phyloP scores from a whole-genome alignment of 1,140 invertebrate species.

The Panagrolaimus sp. region DNA sequence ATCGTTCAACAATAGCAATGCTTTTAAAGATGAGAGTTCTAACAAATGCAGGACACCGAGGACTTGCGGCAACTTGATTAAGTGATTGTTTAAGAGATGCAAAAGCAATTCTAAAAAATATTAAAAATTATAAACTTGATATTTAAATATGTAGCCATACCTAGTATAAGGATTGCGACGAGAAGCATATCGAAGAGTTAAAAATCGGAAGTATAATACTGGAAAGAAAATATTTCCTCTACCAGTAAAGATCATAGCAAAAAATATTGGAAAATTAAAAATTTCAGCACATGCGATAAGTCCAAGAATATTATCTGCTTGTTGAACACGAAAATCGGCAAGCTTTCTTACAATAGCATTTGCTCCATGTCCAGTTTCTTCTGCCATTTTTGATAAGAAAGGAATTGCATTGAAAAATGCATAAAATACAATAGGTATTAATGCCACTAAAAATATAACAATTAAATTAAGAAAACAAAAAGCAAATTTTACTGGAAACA shows the following conservation, averaged over 20 bases:
- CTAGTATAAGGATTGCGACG: conserved; percentile 84
- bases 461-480: conserved; percentile 14
- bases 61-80: conserved; percentile 24
- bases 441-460: conserved; percentile 31
- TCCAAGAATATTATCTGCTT: conserved; percentile 70
- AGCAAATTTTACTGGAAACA: conserved; percentile 63
- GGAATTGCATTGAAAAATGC: conserved; percentile 22
- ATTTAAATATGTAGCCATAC: conserved; percentile 46
- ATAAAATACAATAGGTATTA: conserved; percentile 35
- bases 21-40: conserved; percentile 27
- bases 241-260: conserved; percentile 78
- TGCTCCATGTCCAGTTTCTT: background rate
- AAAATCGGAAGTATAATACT: conserved; percentile 89
- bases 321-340: conserved; percentile 70
- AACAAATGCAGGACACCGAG: conserved; percentile 28
- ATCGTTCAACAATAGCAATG: conserved; percentile 31
- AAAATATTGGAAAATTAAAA: conserved; percentile 77
- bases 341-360: conserved; percentile 62
- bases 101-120: conserved; percentile 32
- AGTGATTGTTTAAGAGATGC: conserved; percentile 24
- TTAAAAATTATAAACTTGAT: background rate
- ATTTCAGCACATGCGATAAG: conserved; percentile 82
- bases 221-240: conserved; percentile 76
- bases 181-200: conserved; percentile 78
- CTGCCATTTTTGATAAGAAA: background rate